phyloP scores from a whole-genome alignment of 2,113 vertebrate species.

The Sisor rabdophorus region DNA sequence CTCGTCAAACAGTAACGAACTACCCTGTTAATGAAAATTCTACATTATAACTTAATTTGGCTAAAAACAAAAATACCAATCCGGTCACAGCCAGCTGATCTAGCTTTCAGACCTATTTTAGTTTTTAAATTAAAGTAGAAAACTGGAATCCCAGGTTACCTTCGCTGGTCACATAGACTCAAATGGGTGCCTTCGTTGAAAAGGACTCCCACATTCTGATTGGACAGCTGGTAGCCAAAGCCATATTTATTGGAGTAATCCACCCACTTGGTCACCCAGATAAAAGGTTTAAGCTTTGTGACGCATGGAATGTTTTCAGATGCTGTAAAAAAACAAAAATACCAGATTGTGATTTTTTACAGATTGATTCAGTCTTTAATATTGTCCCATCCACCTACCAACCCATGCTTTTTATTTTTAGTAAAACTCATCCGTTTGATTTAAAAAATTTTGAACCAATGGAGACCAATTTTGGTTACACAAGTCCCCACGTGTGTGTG shows the following conservation, averaged over 20 bases:
- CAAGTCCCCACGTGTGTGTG: too few relatives aligned
- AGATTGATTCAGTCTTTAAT: too few relatives aligned
- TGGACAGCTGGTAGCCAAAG: slow-evolving; percentile 95
- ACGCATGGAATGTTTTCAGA: slow-evolving; percentile 84
- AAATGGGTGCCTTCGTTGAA: slow-evolving; percentile 96
- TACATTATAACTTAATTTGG: neutral
- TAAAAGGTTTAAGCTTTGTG: slow-evolving; percentile 80
- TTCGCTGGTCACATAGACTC: slow-evolving; percentile 82
- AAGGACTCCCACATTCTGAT: slow-evolving; percentile 87
- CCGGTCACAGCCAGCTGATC: too few relatives aligned
- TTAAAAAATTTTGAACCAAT: too few relatives aligned
- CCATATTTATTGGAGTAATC: slow-evolving; percentile 98
- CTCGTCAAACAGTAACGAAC: slow-evolving; percentile 91
- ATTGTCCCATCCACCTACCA: too few relatives aligned
- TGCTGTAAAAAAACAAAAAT: slow-evolving; percentile 62
- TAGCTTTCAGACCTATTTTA: too few relatives aligned
- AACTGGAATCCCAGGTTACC: slow-evolving; percentile 62
- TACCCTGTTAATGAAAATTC: slow-evolving; percentile 63
- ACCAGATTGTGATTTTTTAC: neutral
- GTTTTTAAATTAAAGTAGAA: neutral
- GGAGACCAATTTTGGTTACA: too few relatives aligned
- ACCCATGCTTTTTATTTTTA: neutral
- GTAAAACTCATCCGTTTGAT: too few relatives aligned
- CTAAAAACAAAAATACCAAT: too few relatives aligned
- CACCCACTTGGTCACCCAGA: slow-evolving; percentile 99